Base-by-base conservation (phyloP, 2,113 vertebrate genomes). In the Paracanthobrama guichenoti region DNA sequence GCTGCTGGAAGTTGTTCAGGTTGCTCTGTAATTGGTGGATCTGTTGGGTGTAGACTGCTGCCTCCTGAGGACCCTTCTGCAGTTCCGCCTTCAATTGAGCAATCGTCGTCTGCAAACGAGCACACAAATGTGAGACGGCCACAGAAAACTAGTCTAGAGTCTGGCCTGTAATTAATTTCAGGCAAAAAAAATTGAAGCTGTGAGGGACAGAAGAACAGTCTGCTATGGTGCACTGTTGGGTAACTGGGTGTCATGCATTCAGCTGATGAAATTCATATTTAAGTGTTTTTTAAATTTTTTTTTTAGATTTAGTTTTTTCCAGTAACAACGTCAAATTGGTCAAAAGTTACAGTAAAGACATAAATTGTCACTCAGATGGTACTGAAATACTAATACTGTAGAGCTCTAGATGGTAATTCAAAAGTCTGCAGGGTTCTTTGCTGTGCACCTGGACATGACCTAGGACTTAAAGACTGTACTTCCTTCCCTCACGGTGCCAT, bases 31-130 rank as follows among this genome's bases (percentile, higher is more conserved):
- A 94, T 89, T 96, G 94, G 39, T 98, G 96, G 88, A 98, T 93
- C 90, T 99, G 96, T 84, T 98, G 96, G 0, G 96, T 95, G 88
- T 98, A 98, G 9, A 98, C 96, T 13, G 97, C 97, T 87, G 95
- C 96, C 85, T 99, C 97, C 89, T 99, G 97, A 35, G 97, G 97
- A 44, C 97, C 97, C 89, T 98, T 99, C 84, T 97, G 95, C 91
- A 99, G 95, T 90, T 99, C 97, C 69, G 93, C 95, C 91, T 91
- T 97, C 84, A 99, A 91, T 11, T 98, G 96, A 39, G 88, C 94
- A 90, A 99, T 94, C 44, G 95, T 97, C 76, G 91, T 92, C 98
- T 99, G 88, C 20, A 86, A 20, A 72, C 20, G 81, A 86, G 8
- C 59, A 18, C 12, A 59, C 28, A 31, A 80, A 53, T 26, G 44